Conservation (phyloP, 2,113 vertebrate species). For the Gulo gulo region DNA sequence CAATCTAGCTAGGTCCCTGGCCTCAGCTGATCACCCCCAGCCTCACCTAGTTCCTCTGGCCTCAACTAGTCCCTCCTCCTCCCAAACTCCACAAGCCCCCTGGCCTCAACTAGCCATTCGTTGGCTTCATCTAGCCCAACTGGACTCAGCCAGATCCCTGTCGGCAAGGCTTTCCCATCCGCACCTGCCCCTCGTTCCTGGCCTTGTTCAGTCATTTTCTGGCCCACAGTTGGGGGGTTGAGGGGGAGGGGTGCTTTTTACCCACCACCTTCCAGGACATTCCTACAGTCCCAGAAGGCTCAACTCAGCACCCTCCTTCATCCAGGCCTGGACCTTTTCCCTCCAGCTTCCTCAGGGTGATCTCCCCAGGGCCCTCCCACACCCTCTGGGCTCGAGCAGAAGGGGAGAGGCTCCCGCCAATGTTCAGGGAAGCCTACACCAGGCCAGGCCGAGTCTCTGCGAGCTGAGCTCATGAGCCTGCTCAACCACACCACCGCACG, state of each 20-base stretch:
- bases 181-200: background rate
- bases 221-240: background rate
- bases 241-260: background rate
- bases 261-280: background rate
- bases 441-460: background rate
- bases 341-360: background rate
- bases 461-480: accelerated
- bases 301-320: background rate
- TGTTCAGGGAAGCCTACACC: accelerated
- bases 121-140: background rate
- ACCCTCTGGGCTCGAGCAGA: background rate
- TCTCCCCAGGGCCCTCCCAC: accelerated
- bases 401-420: accelerated
- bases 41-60: background rate
- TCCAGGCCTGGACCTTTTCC: too few species aligned
- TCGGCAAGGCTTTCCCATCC: background rate
- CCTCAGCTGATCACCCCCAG: background rate
- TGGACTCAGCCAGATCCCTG: background rate
- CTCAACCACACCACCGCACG: accelerated
- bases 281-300: background rate
- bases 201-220: too few species aligned
- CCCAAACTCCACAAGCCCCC: too few species aligned
- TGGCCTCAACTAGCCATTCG: background rate
- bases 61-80: background rate
- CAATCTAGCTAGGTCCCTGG: background rate